A percentile compares a stretch with the other conserved stretches of the same genome.
These are phyloP conservation scores for Leucophenga maculata DNA, from an alignment of 2,888 invertebrate species.

Conservation along the genomic window DNA sequence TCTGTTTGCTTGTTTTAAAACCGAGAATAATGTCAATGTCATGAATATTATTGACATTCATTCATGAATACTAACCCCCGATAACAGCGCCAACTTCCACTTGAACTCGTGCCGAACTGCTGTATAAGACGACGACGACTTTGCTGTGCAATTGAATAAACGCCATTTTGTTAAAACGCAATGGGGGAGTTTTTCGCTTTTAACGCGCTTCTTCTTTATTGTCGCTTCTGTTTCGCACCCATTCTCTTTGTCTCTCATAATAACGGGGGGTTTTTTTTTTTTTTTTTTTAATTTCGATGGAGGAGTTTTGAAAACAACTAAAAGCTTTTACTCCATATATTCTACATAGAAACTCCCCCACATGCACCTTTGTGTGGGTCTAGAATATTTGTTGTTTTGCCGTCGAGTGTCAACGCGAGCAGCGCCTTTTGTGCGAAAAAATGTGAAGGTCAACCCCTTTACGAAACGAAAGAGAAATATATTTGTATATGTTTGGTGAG, in stretches of 20 bases:
- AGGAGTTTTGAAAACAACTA: no score
- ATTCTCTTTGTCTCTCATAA: no score
- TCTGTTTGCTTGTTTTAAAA: conserved; percentile 31
- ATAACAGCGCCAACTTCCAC: conserved; percentile 47
- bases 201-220: neutral
- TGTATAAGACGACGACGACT: no score
- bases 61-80: conserved; percentile 45
- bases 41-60: conserved; percentile 64
- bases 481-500: neutral
- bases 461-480: neutral
- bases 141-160: neutral
- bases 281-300: no score
- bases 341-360: neutral
- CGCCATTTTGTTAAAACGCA: neutral
- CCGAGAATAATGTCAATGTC: conserved; percentile 61
- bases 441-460: conserved; percentile 62
- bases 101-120: conserved; percentile 38
- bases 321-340: no score
- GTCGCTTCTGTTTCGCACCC: neutral
- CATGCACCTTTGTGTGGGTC: neutral
- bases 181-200: neutral
- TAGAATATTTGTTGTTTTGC: neutral
- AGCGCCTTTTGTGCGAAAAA: conserved; percentile 26
- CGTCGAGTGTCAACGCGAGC: no score
- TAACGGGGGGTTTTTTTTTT: no score